Base-by-base conservation (phyloP, 2,113 vertebrate species). In the Centropus bengalensis region DNA sequence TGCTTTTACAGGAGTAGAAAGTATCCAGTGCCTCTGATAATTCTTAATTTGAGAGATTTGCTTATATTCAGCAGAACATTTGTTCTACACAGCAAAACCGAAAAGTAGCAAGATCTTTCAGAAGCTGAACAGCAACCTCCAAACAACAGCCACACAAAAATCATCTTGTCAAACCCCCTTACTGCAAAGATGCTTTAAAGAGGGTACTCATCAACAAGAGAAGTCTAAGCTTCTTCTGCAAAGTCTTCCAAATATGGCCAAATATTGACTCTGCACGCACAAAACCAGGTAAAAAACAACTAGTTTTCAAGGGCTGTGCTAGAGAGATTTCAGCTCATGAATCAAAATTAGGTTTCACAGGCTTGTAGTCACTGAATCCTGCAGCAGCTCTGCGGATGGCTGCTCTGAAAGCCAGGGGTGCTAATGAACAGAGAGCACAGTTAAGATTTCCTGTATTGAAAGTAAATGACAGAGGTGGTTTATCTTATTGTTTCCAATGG, bases 391-490 rank as follows among this genome's bases (percentile, higher is more conserved):
- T 96, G 88, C 67, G 89, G 94, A 96, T 93, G 92, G 89, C 95
- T 88, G 95, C 76, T 91, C 89, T 60, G 71, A 55, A 75, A 89
- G 79, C 80, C 26, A 20, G 69, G 66, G 82, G 56, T 64, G 96
- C 81, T 96, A 96, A 94, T 88, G 94, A 96, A 95, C 90, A 77
- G 74, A 70, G 63, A 90, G 83, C 94, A 94, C 45, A 56, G 96
- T 96, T 86, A 93, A 95, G 92, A 88, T 91, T 97, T 97, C 94
- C 92, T 84, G 86, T 88, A 56, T 32, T 91, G 92, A 82, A 93
- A 94, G 80, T 94, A 97, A 96, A 96, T 97, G 96, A 96, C 95
- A 97, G 96, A 95, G 96, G 94, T 96, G 95, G 96, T 97, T 96
- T 95, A 93, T 94, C 94, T 96, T 96, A 96, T 96, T 96, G 95